Evolutionary conservation across 53 echinoderm and acorn worm genomes (phyloP).

Genomic region (Astropecten irregularis): DNA sequence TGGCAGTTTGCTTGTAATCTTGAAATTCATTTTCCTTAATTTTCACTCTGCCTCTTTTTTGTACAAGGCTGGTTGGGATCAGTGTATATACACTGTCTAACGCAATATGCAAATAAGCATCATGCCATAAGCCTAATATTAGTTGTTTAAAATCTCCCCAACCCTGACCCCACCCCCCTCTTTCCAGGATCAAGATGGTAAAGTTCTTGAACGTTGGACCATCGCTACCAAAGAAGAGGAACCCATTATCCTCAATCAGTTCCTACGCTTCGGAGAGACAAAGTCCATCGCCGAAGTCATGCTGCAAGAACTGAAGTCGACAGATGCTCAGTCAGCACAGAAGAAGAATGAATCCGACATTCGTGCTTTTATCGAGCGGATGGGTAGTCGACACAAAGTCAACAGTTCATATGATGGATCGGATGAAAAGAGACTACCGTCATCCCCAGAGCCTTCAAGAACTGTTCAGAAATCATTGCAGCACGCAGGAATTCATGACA

Average conservation of each 20-base stretch:
- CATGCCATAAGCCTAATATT: too few relatives aligned
- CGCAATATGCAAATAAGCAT: too few relatives aligned
- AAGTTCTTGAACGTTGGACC: conserved; percentile 53
- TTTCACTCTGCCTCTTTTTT: too few relatives aligned
- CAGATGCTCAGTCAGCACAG: conserved; percentile 38
- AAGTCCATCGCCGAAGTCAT: conserved; percentile 64
- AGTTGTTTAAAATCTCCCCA: too few relatives aligned
- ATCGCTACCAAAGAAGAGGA: conserved; percentile 51
- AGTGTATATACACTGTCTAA: too few relatives aligned
- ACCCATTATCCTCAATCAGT: conserved; percentile 60
- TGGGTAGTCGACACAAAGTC: not conserved
- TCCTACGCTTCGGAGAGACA: conserved; percentile 69
- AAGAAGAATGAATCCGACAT: conserved; percentile 59
- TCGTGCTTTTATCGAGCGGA: conserved; percentile 59
- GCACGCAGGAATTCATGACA: not conserved
- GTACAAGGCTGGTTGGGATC: too few relatives aligned
- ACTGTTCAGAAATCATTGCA: not conserved
- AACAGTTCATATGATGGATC: not conserved
- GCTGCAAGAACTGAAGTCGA: conserved; percentile 56
- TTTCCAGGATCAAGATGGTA: conserved; percentile 59
- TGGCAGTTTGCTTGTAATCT: too few relatives aligned
- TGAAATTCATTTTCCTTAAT: too few relatives aligned
- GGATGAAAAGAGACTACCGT: not conserved
- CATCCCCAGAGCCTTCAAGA: not conserved
- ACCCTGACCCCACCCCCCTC: too few relatives aligned